Percentiles rank a stretch among this genome's conserved stretches.
phyloP scores from a whole-genome alignment of 1,140 invertebrate genomes.

The Limonius californicus region DNA sequence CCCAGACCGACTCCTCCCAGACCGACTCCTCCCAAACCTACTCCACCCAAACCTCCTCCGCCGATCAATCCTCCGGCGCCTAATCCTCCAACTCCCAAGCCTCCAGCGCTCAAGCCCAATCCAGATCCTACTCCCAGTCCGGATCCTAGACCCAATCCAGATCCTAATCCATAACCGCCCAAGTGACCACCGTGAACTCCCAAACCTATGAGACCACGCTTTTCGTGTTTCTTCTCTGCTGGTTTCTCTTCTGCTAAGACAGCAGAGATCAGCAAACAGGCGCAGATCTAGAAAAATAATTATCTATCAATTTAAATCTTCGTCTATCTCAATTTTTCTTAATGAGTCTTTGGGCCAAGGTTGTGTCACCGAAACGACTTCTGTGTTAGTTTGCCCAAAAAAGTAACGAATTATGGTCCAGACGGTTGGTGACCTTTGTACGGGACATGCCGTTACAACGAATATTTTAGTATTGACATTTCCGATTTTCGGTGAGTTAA shows the following conservation, averaged over 20 bases:
- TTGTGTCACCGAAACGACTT: too few relatives aligned
- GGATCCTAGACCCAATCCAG: not conserved
- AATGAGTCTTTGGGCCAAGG: not conserved
- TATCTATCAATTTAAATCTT: too few relatives aligned
- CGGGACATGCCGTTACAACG: too few relatives aligned
- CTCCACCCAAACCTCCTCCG: not conserved
- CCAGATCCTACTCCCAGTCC: not conserved
- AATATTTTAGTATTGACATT: too few relatives aligned
- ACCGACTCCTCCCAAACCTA: not conserved
- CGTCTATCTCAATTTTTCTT: too few relatives aligned
- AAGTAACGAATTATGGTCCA: not conserved
- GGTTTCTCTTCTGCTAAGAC: conserved; percentile 7
- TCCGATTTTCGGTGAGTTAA: too few relatives aligned
- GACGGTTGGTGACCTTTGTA: too few relatives aligned
- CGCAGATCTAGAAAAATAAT: conserved; percentile 18
- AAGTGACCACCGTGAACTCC: not conserved
- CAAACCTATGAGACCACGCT: conserved; percentile 17
- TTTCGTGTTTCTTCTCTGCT: conserved; percentile 18
- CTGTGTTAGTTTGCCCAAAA: not conserved
- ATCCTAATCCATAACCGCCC: not conserved
- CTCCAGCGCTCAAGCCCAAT: not conserved
- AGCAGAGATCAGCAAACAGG: conserved; percentile 12
- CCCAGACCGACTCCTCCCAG: not conserved
- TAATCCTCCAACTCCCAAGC: not conserved
- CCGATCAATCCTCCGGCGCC: not conserved